Conservation (phyloP, 2,888 invertebrate genomes). For the Eupithecia vulgata region DNA sequence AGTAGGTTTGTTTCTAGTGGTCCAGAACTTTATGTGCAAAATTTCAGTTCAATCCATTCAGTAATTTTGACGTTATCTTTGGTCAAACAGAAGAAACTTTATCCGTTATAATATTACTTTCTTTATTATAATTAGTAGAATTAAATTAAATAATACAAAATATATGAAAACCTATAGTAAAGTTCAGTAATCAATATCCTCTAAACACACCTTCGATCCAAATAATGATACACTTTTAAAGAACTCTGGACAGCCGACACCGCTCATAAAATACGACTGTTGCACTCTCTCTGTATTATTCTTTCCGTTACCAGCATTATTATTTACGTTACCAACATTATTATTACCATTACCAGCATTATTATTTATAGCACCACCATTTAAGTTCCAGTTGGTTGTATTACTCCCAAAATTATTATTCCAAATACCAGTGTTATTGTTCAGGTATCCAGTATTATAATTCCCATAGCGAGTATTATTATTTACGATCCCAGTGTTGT, state of each 20-base stretch:
- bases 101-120: too few relatives aligned
- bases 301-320: not conserved
- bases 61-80: too few relatives aligned
- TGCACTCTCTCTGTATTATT: not conserved
- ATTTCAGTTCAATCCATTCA: too few relatives aligned
- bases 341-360: conserved; percentile 3
- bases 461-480: not conserved
- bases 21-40: too few relatives aligned
- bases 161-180: not conserved
- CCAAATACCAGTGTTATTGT: not conserved
- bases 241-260: conserved; percentile 45
- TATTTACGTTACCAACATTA: not conserved
- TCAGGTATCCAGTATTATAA: not conserved
- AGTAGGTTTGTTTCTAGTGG: too few relatives aligned
- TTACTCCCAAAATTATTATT: not conserved
- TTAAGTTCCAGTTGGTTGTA: conserved; percentile 23
- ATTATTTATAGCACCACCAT: conserved; percentile 21
- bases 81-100: too few relatives aligned
- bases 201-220: conserved; percentile 31
- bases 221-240: conserved; percentile 27
- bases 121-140: too few relatives aligned
- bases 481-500: not conserved
- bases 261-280: conserved; percentile 37
- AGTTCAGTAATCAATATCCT: conserved; percentile 22
- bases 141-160: not conserved